phyloP scores from a whole-genome alignment of 2,888 invertebrate species.

The Drosophila melanosoma region DNA sequence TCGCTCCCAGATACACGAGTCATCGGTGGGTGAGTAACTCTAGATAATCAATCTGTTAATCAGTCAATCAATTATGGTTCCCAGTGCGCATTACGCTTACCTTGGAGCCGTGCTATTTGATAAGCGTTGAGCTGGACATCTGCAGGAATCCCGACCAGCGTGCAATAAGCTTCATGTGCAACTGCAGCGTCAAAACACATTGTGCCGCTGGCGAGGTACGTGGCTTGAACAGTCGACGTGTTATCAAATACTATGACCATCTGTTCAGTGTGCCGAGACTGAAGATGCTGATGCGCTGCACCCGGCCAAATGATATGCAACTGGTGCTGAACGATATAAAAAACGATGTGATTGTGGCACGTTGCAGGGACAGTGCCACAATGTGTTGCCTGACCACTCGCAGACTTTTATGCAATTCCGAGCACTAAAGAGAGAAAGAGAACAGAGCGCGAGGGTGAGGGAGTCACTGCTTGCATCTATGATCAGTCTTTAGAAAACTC shows the following conservation, averaged over 20 bases:
- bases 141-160: constrained; percentile 24
- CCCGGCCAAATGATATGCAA: constrained; percentile 40
- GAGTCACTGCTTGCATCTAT: constrained; percentile 18
- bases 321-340: constrained; percentile 56
- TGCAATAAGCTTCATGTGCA: constrained; percentile 56
- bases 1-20: constrained; percentile 48
- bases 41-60: background rate
- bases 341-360: constrained; percentile 36
- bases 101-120: constrained; percentile 76
- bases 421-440: background rate
- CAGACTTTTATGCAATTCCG: background rate
- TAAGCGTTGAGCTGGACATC: constrained; percentile 65
- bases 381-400: constrained; percentile 24
- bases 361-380: constrained; percentile 30
- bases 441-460: background rate
- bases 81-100: constrained; percentile 66
- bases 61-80: background rate
- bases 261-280: constrained; percentile 67
- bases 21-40: constrained; percentile 55
- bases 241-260: constrained; percentile 72
- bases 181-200: constrained; percentile 28
- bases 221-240: constrained; percentile 4
- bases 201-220: constrained; percentile 35
- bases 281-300: constrained; percentile 55
- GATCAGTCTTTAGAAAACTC: constrained; percentile 49